Base-by-base conservation (phyloP, 2,888 invertebrate genomes). In the Drosophila percnosoma region DNA sequence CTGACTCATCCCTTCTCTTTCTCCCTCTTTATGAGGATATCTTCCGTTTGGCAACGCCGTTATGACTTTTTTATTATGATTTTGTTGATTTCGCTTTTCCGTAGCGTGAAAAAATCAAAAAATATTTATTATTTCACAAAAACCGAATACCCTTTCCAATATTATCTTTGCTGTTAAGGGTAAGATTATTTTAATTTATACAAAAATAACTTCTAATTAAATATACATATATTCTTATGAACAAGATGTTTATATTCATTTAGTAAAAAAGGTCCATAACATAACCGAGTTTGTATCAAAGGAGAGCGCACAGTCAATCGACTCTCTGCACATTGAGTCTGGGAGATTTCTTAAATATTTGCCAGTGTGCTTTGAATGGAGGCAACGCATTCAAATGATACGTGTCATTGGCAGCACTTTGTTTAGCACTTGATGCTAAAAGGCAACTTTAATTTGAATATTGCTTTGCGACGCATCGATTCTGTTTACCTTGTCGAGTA, bases 61-160 rank as follows among this genome's bases (percentile, higher is more conserved):
- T 82, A 75, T 89, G 71, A 73, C 67, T 73, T 68, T 79, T 84
- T 87, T 85, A 87, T 85, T 84, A 87, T 87, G 85, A 89, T 85
- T 82, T 77, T 82, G 79, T 84, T 87, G 87, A 85, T 85, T 84
- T 89, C 77, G 71, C 66, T 83, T 72, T 86, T 87, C 66, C 76
- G 74, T 59, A 45, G 18, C 38, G n/a, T 7, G 38, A 59, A 60
- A 55, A 63, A 70, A 51, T 34, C 15, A 31, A 68, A 55, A 67
- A 48, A 71, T 51, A 66, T n/a, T 27, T 36, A 51, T 52, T 13
- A 33, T 21, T 31, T 31, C 24, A 40, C 48, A 66, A 53, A 54
- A 54, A 38, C 54, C 13, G 27, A 49, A 80, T 61, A 63, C 65
- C 24, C 80, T 71, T n/a, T 52, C 18, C 48, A 36, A 33, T 34